Evolutionary conservation across 2,888 invertebrate species (phyloP).

Genomic region (Chaetogeoica ovagalla): DNA sequence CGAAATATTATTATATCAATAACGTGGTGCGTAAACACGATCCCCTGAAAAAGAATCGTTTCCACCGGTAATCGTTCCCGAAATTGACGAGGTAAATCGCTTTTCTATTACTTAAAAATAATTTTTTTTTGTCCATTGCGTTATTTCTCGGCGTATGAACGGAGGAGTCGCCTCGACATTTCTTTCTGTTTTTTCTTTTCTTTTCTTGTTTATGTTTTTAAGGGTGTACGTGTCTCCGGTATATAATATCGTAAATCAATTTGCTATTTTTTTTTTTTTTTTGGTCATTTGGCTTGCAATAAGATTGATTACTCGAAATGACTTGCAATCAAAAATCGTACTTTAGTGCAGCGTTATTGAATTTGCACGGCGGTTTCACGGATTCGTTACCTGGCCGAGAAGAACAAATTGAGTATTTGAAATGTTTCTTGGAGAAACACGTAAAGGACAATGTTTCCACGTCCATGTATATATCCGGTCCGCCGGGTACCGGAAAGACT

Average conservation of each 20-base stretch:
- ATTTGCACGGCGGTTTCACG: constrained; percentile 55
- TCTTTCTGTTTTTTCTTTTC: background rate
- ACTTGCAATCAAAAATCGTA: background rate
- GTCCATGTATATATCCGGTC: constrained; percentile 91
- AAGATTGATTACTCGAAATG: background rate
- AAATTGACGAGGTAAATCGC: constrained; percentile 20
- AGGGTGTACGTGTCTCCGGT: no score
- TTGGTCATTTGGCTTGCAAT: background rate
- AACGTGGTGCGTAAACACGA: background rate
- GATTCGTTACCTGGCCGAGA: constrained; percentile 74
- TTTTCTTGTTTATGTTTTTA: no score
- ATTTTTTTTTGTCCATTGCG: no score
- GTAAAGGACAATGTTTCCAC: constrained; percentile 70
- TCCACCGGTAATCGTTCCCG: background rate
- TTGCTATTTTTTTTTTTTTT: no score
- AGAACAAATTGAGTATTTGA: constrained; percentile 71
- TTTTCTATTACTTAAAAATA: background rate
- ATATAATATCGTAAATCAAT: background rate
- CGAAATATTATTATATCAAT: background rate
- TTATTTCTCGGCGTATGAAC: no score
- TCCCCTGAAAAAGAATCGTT: background rate
- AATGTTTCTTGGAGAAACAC: constrained; percentile 70
- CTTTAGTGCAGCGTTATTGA: constrained; percentile 7
- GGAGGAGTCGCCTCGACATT: no score
- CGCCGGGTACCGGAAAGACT: constrained; percentile 97